Evolutionary conservation across 2,888 invertebrate genomes (phyloP).

Genomic region (Brachyopa scutellaris): DNA sequence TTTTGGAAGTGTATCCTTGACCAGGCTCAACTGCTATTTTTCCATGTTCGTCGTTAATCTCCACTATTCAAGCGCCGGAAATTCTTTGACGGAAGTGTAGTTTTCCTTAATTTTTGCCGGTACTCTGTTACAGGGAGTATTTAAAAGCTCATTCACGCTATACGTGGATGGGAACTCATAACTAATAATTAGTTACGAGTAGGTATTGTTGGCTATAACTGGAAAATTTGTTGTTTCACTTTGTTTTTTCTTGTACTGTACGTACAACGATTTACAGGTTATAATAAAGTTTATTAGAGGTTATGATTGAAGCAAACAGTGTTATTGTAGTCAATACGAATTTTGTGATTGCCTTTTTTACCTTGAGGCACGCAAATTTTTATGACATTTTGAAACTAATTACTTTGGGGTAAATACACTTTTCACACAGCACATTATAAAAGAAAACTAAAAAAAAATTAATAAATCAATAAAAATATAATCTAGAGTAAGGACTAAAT

Average conservation of each 20-base stretch:
- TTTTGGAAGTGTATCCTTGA: neutral
- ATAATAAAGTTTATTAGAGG: neutral
- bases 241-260: neutral
- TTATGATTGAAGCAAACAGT: too few relatives aligned
- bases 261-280: neutral
- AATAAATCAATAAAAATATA: too few relatives aligned
- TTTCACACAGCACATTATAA: too few relatives aligned
- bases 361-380: neutral
- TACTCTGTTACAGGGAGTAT: neutral
- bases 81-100: neutral
- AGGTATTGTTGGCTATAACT: neutral
- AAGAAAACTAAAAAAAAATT: too few relatives aligned
- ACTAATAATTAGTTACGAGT: constrained; percentile 12
- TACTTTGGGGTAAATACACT: neutral
- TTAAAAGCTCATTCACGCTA: constrained; percentile 17
- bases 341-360: neutral
- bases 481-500: too few relatives aligned
- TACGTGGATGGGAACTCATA: constrained; percentile 4
- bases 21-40: neutral
- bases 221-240: neutral
- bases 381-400: neutral
- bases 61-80: neutral
- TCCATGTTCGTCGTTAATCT: neutral
- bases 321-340: neutral
- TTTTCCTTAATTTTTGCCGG: neutral